phyloP scores from a whole-genome alignment of 2,888 invertebrate genomes.

The Drosophila bunnanda region DNA sequence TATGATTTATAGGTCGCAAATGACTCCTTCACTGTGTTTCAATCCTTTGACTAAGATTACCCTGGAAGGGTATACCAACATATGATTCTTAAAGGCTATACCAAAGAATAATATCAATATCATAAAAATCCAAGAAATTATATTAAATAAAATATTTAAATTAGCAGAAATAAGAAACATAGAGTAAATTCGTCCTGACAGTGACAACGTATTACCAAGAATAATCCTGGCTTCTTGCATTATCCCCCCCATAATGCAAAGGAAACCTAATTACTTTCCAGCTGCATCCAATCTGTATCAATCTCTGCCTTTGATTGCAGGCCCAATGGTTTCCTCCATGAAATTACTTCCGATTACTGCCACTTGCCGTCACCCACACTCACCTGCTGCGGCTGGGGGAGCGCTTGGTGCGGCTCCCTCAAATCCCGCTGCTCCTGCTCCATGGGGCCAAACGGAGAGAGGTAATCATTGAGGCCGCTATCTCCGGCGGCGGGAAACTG shows the following conservation, averaged over 20 bases:
- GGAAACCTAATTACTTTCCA: conserved; percentile 3
- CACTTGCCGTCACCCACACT: conserved; percentile 41
- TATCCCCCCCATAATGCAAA: background rate
- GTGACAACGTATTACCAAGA: background rate
- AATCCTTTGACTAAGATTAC: no score
- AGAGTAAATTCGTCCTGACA: background rate
- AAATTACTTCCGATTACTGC: conserved; percentile 14
- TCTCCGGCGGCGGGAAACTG: conserved; percentile 19
- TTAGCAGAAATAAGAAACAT: background rate
- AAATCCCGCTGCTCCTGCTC: conserved; percentile 38
- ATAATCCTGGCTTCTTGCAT: no score
- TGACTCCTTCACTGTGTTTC: no score
- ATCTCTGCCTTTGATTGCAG: background rate
- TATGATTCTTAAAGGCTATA: background rate
- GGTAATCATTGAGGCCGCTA: conserved; percentile 57
- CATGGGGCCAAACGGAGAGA: conserved; percentile 36
- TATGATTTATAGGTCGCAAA: no score
- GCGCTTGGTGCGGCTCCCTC: conserved; percentile 41
- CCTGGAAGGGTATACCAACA: no score
- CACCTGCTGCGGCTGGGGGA: conserved; percentile 64
- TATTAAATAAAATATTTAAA: background rate
- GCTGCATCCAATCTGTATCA: background rate
- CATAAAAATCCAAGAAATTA: background rate
- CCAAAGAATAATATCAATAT: background rate
- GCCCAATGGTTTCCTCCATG: background rate